phyloP scores from a whole-genome alignment of 2,113 vertebrate species.

The Forbesichthys papilliferus region DNA sequence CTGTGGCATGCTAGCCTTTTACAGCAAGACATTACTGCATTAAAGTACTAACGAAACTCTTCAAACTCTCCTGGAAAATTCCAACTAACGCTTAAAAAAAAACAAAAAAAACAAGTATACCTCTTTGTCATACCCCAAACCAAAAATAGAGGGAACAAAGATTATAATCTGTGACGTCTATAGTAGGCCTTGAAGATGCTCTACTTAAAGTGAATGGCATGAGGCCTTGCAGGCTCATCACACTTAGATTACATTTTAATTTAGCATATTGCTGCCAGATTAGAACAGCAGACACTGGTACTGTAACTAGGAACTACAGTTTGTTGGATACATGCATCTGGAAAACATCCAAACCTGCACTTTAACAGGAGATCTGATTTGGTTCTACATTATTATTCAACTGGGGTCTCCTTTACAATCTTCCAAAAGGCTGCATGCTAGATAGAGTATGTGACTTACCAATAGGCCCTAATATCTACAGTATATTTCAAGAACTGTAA shows the following conservation, averaged over 20 bases:
- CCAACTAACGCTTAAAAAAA: too few relatives aligned
- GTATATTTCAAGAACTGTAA: too few relatives aligned
- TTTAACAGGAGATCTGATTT: conserved; percentile 8
- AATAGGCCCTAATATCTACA: too few relatives aligned
- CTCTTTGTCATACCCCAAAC: background rate
- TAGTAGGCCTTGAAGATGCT: conserved; percentile 17
- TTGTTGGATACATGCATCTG: background rate
- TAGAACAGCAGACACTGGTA: conserved; percentile 17
- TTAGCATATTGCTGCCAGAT: conserved; percentile 25
- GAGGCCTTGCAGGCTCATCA: conserved; percentile 18
- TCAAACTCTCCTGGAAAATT: too few relatives aligned
- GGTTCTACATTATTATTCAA: background rate
- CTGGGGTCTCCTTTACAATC: conserved; percentile 3
- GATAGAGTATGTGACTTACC: too few relatives aligned
- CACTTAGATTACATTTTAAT: conserved; percentile 25
- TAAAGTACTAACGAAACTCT: conserved; percentile 23
- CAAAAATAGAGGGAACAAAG: conserved; percentile 33
- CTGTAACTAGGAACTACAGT: conserved; percentile 6
- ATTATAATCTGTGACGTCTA: conserved; percentile 23
- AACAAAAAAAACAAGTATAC: too few relatives aligned
- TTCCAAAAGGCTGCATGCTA: background rate
- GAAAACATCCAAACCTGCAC: conserved; percentile 7
- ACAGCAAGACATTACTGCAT: conserved; percentile 46
- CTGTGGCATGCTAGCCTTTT: conserved; percentile 30
- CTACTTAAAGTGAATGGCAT: conserved; percentile 24